A percentile compares a stretch with the other conserved stretches of the same genome.
These are phyloP conservation scores for Etheostoma nigrum DNA, from an alignment of 2,797 vertebrate species.

Conservation along the genomic window DNA sequence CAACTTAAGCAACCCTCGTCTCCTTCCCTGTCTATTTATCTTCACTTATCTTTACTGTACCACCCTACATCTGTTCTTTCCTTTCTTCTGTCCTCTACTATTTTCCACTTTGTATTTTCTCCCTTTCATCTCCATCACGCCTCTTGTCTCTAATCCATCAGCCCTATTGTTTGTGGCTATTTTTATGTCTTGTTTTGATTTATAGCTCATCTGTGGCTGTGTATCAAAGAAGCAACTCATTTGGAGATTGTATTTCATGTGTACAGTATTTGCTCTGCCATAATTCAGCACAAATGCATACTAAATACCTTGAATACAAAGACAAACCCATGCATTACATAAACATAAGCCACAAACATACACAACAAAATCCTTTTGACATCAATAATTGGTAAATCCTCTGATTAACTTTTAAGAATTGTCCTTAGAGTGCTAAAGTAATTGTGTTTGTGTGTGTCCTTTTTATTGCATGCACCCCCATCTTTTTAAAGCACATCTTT, in stretches of 20 bases:
- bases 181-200: slow-evolving; percentile 25
- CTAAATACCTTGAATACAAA: slow-evolving; percentile 54
- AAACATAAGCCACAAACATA: slow-evolving; percentile 57
- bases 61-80: slow-evolving; percentile 22
- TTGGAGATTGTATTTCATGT: slow-evolving; percentile 16
- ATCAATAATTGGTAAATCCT: slow-evolving; percentile 85
- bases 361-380: slow-evolving; percentile 79
- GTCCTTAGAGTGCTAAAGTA: slow-evolving; percentile 85
- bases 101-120: slow-evolving; percentile 64
- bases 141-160: slow-evolving; percentile 54
- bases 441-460: slow-evolving; percentile 85
- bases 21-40: slow-evolving; percentile 9
- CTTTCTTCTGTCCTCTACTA: slow-evolving; percentile 28
- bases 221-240: slow-evolving; percentile 22
- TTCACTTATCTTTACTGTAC: slow-evolving; percentile 9
- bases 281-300: slow-evolving; percentile 33
- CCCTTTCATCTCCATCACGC: slow-evolving; percentile 37
- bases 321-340: slow-evolving; percentile 39
- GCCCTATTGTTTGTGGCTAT: slow-evolving; percentile 5
- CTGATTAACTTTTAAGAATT: slow-evolving; percentile 84
- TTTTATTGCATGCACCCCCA: slow-evolving; percentile 82
- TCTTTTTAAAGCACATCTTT: slow-evolving; percentile 87
- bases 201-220: slow-evolving; percentile 28
- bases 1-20: background rate
- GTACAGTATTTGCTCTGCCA: background rate